A percentile compares a stretch with the other conserved stretches of the same genome.
Evolutionary conservation across 2,888 invertebrate species (phyloP).

Genomic region (Cryptocephalus moraei): DNA sequence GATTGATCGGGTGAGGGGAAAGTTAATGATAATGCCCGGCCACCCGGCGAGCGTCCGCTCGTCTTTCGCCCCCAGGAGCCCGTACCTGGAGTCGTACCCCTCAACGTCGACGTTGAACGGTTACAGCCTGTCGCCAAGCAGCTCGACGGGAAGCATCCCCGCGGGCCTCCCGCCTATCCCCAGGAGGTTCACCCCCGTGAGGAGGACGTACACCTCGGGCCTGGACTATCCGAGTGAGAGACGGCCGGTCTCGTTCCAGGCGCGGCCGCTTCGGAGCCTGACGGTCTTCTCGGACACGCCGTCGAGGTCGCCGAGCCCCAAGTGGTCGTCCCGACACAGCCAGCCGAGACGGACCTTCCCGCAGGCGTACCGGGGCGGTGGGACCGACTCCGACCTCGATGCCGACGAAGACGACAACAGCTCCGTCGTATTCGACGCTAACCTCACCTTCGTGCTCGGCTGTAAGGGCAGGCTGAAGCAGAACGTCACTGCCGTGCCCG

Average conservation of each 20-base stretch:
- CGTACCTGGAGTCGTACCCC: conserved; percentile 16
- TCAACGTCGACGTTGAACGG: conserved; percentile 12
- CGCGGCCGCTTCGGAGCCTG: conserved; percentile 35
- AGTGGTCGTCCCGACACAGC: conserved; percentile 27
- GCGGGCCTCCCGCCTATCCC: conserved; percentile 17
- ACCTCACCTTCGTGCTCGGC: conserved; percentile 68
- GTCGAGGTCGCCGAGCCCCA: conserved; percentile 20
- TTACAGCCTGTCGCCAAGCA: conserved; percentile 2
- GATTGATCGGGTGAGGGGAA: too few relatives aligned
- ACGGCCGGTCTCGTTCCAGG: conserved; percentile 26
- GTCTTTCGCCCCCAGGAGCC: not conserved
- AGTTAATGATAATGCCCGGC: too few relatives aligned
- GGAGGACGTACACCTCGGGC: conserved; percentile 17
- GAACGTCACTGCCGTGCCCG: conserved; percentile 60
- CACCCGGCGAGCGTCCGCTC: too few relatives aligned
- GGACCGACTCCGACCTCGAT: conserved; percentile 45
- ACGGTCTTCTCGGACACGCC: conserved; percentile 23
- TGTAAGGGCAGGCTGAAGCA: conserved; percentile 59
- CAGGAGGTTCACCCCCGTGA: conserved; percentile 14
- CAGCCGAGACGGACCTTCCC: conserved; percentile 61
- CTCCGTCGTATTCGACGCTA: conserved; percentile 73
- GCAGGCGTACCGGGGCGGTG: conserved; percentile 42
- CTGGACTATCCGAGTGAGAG: conserved; percentile 20
- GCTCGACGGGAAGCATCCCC: conserved; percentile 2
- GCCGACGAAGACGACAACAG: conserved; percentile 54